Evolutionary conservation across 1,140 invertebrate genomes (phyloP).

Genomic region (Halesus radiatus): DNA sequence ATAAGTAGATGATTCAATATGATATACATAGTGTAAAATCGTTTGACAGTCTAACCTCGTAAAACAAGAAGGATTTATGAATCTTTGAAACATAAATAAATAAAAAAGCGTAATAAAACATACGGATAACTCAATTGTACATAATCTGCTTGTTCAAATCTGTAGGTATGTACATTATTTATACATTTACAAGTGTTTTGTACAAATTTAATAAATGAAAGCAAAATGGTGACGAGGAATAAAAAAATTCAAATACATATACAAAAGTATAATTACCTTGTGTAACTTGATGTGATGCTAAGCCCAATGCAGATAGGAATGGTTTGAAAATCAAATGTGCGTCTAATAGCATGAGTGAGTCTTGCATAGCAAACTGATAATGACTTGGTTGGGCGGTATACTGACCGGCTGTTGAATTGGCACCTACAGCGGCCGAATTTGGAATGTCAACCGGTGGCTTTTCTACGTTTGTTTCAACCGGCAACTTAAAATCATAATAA

Average conservation of each 20-base stretch:
- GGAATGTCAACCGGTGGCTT: constrained; percentile 35
- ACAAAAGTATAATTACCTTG: constrained; percentile 64
- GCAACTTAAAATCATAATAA: no score
- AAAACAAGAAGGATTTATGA: no score
- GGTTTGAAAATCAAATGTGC: constrained; percentile 95
- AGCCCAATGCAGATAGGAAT: constrained; percentile 84
- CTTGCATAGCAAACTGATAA: constrained; percentile 81
- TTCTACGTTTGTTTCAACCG: constrained; percentile 18
- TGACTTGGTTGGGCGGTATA: constrained; percentile 43
- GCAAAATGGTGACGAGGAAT: neutral
- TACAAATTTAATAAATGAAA: neutral
- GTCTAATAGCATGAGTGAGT: constrained; percentile 86
- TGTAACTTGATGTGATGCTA: constrained; percentile 87
- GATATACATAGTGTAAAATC: no score
- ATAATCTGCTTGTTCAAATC: no score
- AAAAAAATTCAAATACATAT: constrained; percentile 35
- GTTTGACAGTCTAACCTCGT: no score
- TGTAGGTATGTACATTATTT: no score
- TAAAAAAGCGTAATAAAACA: no score
- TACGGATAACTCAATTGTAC: no score
- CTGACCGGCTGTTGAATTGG: constrained; percentile 41
- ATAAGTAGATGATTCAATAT: no score
- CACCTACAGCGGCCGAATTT: constrained; percentile 32
- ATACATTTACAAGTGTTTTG: no score
- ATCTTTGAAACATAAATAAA: no score